phyloP scores from a whole-genome alignment of 2,113 vertebrate species.

The Odocoileus virginianus region DNA sequence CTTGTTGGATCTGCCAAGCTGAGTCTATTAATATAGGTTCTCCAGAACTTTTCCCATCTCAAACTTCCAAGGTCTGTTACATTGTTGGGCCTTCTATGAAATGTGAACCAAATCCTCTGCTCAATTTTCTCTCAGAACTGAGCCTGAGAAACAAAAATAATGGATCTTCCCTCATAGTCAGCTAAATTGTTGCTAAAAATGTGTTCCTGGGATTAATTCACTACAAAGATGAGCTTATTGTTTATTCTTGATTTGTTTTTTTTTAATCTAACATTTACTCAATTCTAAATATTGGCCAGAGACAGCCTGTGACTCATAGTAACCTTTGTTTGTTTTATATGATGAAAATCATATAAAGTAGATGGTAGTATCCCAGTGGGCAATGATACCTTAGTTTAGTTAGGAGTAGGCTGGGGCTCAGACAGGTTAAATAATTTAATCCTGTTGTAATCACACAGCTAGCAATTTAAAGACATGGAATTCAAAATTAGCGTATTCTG shows the following conservation, averaged over 20 bases:
- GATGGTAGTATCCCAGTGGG: not conserved
- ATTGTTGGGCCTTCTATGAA: not conserved
- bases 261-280: not conserved
- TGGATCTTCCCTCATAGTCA: not conserved
- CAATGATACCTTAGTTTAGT: not conserved
- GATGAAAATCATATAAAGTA: not conserved
- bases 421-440: not conserved
- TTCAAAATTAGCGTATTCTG: not conserved
- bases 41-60: not conserved
- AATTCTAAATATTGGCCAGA: not conserved
- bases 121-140: not conserved
- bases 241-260: not conserved
- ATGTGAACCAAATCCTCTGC: not conserved
- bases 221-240: not conserved
- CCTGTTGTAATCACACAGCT: not conserved
- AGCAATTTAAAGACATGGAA: not conserved
- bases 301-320: not conserved
- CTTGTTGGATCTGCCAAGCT: not conserved
- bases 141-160: not conserved
- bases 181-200: not conserved
- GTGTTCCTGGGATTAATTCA: not conserved
- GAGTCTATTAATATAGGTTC: not conserved
- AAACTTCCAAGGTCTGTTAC: not conserved
- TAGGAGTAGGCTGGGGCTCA: not conserved
- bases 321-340: not conserved